Evolutionary conservation across 2,888 invertebrate genomes (phyloP), one percentile per base, ranked within the genome.

Genomic region (Cataglyphis altisquamis): DNA sequence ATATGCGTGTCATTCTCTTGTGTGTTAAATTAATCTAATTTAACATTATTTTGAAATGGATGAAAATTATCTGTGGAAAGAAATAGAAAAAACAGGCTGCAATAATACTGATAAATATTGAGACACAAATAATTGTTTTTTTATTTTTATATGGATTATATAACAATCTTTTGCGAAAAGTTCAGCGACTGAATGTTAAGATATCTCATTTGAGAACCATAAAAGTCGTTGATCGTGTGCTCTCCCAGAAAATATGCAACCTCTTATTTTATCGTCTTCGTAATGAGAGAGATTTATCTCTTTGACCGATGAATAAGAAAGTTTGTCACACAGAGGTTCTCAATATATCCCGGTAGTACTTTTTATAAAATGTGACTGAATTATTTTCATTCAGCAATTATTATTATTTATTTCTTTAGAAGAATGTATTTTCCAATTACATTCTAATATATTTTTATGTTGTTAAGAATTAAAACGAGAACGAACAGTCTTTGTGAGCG

Each of bases 241-340:
- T 64, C 75, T 52, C 25, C 3, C 36, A 52, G 55, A 21, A 77
- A 77, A 57, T 66, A 66, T 77, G 39, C 4, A 55, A 39, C 39
- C 75, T 29, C 25, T 21, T 12, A 45, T 74, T 32, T 10, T 48
- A 36, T 48, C 32, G 21, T 75, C 48, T 32, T 48, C 21, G 15
- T 15, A 41, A 57, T 29, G 39, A 77, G 39, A 77, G 77, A 55
- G 29, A 66, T 77, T 41, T 39, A 3, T 15, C 12, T 66, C 66
- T 36, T 25, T 77, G 55, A 77, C 15, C 39, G 63, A 41, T 8
- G 39, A 29, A 52, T 64, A 64, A 75, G 36, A 57, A 78, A 78
- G 77, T 77, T 67, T 36, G 21, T 57, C 29, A 39, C 6, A 0
- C 39, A 66, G 66, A 63, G 55, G 41, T 77, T 77, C 77, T 77